Evolutionary conservation across 2,797 vertebrate species (phyloP), one percentile per base, ranked within the genome.

Genomic region (Dallia pectoralis): DNA sequence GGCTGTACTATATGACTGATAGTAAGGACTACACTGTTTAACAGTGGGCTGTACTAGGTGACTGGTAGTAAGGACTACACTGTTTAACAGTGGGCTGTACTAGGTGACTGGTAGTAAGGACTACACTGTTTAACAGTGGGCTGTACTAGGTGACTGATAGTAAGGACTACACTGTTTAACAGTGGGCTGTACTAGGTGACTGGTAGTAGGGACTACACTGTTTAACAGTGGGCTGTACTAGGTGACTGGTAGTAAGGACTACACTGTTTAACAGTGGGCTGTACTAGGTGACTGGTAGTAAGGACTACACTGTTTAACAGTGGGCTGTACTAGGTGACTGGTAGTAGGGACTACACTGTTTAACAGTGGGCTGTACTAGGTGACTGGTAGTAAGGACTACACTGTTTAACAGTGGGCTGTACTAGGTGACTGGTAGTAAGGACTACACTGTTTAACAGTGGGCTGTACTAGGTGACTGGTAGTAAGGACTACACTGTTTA

Each of bases 81-180:
- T 47, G 30, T 71, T 19, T 44, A 47, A 63, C 33, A n/a, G n/a
- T n/a, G n/a, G n/a, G n/a, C n/a, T n/a, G n/a, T n/a, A n/a, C n/a
- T n/a, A n/a, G n/a, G n/a, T n/a, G n/a, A n/a, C n/a, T n/a, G 76
- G 97, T 99, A 85, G 98, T 99, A 94, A 98, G 97, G 95, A 36
- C 19, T 25, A 62, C 29, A 61, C 7, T 47, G 30, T 71, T 19
- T 44, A 47, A 63, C 33, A n/a, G n/a, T n/a, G n/a, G n/a, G n/a
- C n/a, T n/a, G n/a, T n/a, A n/a, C n/a, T n/a, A n/a, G n/a, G n/a
- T n/a, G n/a, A n/a, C n/a, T n/a, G 76, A 98, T 99, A 85, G 98
- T 99, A 94, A 98, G 97, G 95, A 36, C 19, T 25, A 62, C 29
- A 61, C 7, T 47, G 30, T 71, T 19, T 44, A 47, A 63, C 33